Base-by-base conservation (phyloP, 2,888 invertebrate species). In the Philopedon plagiatum region DNA sequence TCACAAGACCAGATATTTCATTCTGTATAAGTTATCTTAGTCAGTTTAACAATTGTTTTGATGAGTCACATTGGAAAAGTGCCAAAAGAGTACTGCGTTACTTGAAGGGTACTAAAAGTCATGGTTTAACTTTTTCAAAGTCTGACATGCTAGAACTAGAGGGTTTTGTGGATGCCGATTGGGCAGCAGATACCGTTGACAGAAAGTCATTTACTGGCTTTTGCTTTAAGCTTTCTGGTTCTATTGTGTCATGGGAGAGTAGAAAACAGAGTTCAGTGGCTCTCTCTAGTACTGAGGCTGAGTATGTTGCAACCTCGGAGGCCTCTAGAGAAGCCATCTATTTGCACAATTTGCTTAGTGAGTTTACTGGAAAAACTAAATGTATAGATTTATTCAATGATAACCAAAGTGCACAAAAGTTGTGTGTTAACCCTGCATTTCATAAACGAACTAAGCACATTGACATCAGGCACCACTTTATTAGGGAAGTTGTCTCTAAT, bases 111-210 rank as follows among this genome's bases (percentile, higher is more conserved):
- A 70, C 64, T 4, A 65, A 65, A 44, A 32, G 29, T 21, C 37
- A 29, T 15, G 56, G 44, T 49, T 23, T 54, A 54, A 13, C 1
- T n/a, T 54, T n/a, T 54, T 0, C 15, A 37, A 44, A 54, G 60
- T 1, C 26, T 1, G 18, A 65, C 37, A 13, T 8, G 65, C 37
- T 23, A 15, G 18, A 11, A 49, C 18, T 58, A 4, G 34, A 13
- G 5, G 62, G 67, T 9, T 68, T 26, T 68, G 68, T 46, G 1
- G 63, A 68, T 51, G 46, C 69, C 8, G 73, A 73, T 60, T 72
- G 56, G 54, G 71, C 49, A 9, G 61, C 37, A 5, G 37, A 74
- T 39, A 7, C 3, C 7, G 7, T 9, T 9, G 73, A 73, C 26
- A 32, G 66, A 26, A 62, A 58, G 18, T 72, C 68, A 1, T 72